Evolutionary conservation across 2,113 vertebrate genomes (phyloP), one percentile per base, ranked within the genome.

Genomic region (Hemiscyllium ocellatum): DNA sequence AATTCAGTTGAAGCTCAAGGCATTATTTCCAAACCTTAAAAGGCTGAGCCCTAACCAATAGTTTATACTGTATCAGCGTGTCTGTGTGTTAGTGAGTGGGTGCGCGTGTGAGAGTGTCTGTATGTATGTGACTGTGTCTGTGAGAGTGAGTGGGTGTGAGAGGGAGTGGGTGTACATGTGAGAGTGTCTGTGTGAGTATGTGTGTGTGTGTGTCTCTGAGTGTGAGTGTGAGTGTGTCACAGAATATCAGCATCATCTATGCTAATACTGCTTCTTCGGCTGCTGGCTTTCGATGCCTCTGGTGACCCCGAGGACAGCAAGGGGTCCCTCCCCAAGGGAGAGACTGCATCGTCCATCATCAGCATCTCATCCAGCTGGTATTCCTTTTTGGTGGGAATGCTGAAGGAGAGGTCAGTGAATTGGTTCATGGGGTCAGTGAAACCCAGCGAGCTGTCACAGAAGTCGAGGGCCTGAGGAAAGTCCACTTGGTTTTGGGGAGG

Each of bases 181-280:
- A 3, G 52, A 56, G 56, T 56, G 8, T 56, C 42, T 47, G 42
- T 47, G 42, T 56, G 52, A 56, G 52, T 56, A 8, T 56, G 56
- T 56, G 56, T 8, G 8, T 3, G 56, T 8, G 56, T 6, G 56
- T 56, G 56, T 61, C 7, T 61, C 6, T 61, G 56, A 10, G 56
- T 61, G 56, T 95, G n/a, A 0, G 96, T 96, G 24, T 19, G 56
- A n/a, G 5, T n/a, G 95, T 61, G 76, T 98, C 98, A 99, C 98
- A 99, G 97, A 97, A 99, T 98, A 76, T 99, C 99, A 8, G 98
- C 96, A 12, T 99, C 99, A 95, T 99, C 99, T 97, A 99, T 99
- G 98, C 99, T 99, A 97, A 99, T 99, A 98, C 99, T 99, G 98
- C 99, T 99, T 42, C 99, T 97, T 95, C 99, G 98, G 97, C 99